phyloP scores from a whole-genome alignment of 2,888 invertebrate species.

The Aelia acuminata region DNA sequence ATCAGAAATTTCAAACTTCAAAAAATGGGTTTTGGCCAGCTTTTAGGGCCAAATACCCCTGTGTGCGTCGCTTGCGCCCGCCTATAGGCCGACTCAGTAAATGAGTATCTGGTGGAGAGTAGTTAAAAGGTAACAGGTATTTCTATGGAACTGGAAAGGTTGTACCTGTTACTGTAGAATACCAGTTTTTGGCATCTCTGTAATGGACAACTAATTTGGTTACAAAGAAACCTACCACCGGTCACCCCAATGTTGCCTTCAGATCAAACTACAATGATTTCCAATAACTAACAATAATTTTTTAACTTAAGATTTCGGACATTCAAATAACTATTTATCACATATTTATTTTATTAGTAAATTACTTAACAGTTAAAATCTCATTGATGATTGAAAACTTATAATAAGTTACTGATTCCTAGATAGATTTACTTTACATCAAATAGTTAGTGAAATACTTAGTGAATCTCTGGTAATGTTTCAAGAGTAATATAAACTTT shows the following conservation, averaged over 20 bases:
- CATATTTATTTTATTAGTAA: not conserved
- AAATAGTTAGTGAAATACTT: not conserved
- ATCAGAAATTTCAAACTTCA: too few relatives aligned
- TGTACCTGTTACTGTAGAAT: too few relatives aligned
- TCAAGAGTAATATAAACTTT: not conserved
- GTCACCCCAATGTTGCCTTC: slow-evolving; percentile 6
- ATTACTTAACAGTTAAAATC: not conserved
- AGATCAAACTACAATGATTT: not conserved
- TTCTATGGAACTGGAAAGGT: too few relatives aligned
- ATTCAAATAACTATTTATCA: not conserved
- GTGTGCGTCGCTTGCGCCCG: too few relatives aligned
- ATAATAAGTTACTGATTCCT: not conserved
- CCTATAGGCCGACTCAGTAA: too few relatives aligned
- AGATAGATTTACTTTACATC: not conserved
- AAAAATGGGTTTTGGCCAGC: too few relatives aligned
- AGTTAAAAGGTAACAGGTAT: too few relatives aligned
- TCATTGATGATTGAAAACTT: not conserved
- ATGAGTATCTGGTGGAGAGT: too few relatives aligned
- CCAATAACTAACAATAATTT: not conserved
- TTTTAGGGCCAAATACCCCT: too few relatives aligned
- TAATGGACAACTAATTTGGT: not conserved
- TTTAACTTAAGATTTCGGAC: not conserved
- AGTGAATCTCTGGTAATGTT: not conserved
- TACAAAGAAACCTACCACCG: slow-evolving; percentile 36
- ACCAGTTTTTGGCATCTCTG: too few relatives aligned